Base-by-base conservation (phyloP, 2,113 vertebrate species). In the Heteronetta atricapilla region DNA sequence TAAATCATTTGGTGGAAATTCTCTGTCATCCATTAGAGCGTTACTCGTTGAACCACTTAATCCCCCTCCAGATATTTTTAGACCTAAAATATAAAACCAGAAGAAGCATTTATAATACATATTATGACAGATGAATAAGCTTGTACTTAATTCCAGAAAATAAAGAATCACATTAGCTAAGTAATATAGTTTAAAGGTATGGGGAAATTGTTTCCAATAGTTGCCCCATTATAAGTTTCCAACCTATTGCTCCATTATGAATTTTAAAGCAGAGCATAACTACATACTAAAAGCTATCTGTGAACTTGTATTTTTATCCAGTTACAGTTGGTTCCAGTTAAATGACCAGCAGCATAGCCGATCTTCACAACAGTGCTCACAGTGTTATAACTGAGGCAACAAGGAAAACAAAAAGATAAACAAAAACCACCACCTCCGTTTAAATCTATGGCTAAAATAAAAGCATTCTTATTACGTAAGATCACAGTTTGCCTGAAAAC, bases 1-100 rank as follows among this genome's bases (percentile, higher is more conserved):
- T 67, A 95, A 89, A 87, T 91, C 81, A 91, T 81, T 90, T 92
- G 96, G 80, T 96, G 96, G 83, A 86, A 96, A 95, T 85, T 94
- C 86, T 63, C 97, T 96, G 96, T 97, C 97, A 97, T 98, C 98
- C 98, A 98, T 98, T 96, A 98, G 98, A 96, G 88, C 97, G 95
- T 92, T 95, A 93, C 93, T 96, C 96, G 93, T 88, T 84, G 93
- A 94, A 96, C 67, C 88, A 60, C 95, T 89, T 96, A 94, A 79
- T 81, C 68, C 94, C 90, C 75, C 75, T 78, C 85, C 80, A 96
- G 96, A 94, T 94, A 86, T 83, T 95, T 92, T 97, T 94, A 98
- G 80, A 93, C 95, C 98, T 98, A 93, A 93, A 98, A 95, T 50
- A 93, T 88, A 74, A 97, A 94, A 86, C 9, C n/a, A 88, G 42